phyloP scores from a whole-genome alignment of 2,888 invertebrate genomes.

The Microplitis deprimator region DNA sequence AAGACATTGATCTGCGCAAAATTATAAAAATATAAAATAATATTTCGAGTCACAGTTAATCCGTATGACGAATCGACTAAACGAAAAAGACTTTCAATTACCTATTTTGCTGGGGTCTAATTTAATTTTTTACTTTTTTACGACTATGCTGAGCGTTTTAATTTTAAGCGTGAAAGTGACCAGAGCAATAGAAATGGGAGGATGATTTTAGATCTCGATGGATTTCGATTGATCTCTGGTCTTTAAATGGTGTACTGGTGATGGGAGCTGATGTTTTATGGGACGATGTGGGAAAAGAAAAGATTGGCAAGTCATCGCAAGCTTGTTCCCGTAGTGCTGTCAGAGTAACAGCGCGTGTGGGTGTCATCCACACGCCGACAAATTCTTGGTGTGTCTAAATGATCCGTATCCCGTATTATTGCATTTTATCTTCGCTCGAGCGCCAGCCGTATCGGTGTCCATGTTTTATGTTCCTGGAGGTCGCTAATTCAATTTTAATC shows the following conservation, averaged over 20 bases:
- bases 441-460: not conserved
- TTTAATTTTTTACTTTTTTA: slow-evolving; percentile 11
- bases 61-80: not conserved
- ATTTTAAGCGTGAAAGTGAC: slow-evolving; percentile 38
- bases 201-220: not conserved
- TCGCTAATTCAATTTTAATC: slow-evolving; percentile 29
- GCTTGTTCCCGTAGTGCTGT: not conserved
- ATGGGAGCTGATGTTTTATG: slow-evolving; percentile 5
- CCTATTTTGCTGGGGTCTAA: not conserved
- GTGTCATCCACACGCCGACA: slow-evolving; percentile 30
- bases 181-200: slow-evolving; percentile 11
- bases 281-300: not conserved
- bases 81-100: not conserved
- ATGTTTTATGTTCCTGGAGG: not conserved
- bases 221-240: not conserved
- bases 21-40: not conserved
- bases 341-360: slow-evolving; percentile 15
- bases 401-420: not conserved
- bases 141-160: slow-evolving; percentile 11
- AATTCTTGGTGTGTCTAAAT: slow-evolving; percentile 13
- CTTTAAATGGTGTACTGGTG: slow-evolving; percentile 1
- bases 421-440: slow-evolving; percentile 29
- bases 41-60: not conserved
- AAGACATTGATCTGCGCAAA: not conserved
- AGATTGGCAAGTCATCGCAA: slow-evolving; percentile 25